Evolutionary conservation across 2,113 vertebrate species (phyloP).

Genomic region (Ameiurus melas): DNA sequence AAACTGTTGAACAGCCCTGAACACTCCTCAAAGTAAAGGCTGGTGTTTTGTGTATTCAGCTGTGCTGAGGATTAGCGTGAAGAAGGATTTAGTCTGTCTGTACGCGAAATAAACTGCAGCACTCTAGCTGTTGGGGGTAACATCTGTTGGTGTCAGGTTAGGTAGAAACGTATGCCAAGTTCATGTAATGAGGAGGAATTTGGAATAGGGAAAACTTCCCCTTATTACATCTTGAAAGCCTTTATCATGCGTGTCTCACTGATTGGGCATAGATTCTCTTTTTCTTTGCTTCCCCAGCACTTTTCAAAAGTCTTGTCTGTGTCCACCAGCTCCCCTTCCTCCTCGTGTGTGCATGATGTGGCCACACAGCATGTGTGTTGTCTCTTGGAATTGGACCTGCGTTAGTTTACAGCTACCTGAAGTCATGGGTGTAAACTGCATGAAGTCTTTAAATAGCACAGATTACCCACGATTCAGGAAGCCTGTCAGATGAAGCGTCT

Average conservation of each 20-base stretch:
- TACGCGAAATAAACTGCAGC: neutral
- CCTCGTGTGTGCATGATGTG: neutral
- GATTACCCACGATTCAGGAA: neutral
- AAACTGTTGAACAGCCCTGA: neutral
- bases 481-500: neutral
- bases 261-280: neutral
- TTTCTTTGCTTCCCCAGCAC: neutral
- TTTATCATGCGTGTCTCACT: neutral
- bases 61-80: neutral
- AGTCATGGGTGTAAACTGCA: too few relatives aligned
- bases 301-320: neutral
- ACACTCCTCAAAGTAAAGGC: neutral
- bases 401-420: neutral
- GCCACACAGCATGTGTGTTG: neutral
- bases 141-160: neutral
- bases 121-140: neutral
- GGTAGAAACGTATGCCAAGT: neutral
- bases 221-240: neutral
- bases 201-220: neutral
- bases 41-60: neutral
- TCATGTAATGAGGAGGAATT: neutral
- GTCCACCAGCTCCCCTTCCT: neutral
- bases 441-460: neutral
- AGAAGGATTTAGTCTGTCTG: neutral
- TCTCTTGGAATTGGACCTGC: neutral